Percentiles rank a stretch among this genome's conserved stretches.
Evolutionary conservation across 2,888 invertebrate genomes (phyloP).

Genomic region (Fabriciana adippe): DNA sequence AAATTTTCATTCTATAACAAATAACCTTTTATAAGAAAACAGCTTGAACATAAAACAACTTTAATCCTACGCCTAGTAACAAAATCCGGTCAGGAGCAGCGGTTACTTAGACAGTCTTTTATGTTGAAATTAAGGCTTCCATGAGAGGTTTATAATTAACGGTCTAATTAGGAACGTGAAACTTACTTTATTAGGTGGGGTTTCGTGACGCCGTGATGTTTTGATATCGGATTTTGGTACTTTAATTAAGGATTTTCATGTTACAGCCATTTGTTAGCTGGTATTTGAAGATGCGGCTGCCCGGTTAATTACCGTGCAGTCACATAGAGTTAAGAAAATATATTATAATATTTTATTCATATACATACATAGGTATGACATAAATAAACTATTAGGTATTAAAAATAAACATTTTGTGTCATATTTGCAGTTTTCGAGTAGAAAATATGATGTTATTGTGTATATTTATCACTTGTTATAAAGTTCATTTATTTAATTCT

Average conservation of each 20-base stretch:
- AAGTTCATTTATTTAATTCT: too few species aligned
- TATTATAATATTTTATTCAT: not conserved
- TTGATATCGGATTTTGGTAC: constrained; percentile 79
- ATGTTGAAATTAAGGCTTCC: constrained; percentile 77
- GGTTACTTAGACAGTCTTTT: constrained; percentile 63
- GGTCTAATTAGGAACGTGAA: constrained; percentile 80
- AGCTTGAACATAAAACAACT: constrained; percentile 30
- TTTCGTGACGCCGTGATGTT: constrained; percentile 67
- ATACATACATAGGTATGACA: too few species aligned
- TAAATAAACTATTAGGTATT: too few species aligned
- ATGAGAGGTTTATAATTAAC: constrained; percentile 80
- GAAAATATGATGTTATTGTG: too few species aligned
- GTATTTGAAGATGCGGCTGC: constrained; percentile 34
- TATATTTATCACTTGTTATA: too few species aligned
- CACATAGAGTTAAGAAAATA: constrained; percentile 7
- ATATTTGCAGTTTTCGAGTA: too few species aligned
- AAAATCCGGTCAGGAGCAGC: constrained; percentile 68
- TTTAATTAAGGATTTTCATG: constrained; percentile 76
- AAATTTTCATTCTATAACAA: not conserved
- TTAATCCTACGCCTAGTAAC: constrained; percentile 54
- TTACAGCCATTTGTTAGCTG: constrained; percentile 48
- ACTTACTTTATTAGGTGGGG: constrained; percentile 75
- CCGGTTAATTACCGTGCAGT: constrained; percentile 29
- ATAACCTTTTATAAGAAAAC: constrained; percentile 2
- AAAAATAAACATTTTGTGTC: too few species aligned